These are phyloP conservation scores for Callyntrura guangdongensis DNA, from an alignment of 2,888 invertebrate genomes.

Conservation along the genomic window DNA sequence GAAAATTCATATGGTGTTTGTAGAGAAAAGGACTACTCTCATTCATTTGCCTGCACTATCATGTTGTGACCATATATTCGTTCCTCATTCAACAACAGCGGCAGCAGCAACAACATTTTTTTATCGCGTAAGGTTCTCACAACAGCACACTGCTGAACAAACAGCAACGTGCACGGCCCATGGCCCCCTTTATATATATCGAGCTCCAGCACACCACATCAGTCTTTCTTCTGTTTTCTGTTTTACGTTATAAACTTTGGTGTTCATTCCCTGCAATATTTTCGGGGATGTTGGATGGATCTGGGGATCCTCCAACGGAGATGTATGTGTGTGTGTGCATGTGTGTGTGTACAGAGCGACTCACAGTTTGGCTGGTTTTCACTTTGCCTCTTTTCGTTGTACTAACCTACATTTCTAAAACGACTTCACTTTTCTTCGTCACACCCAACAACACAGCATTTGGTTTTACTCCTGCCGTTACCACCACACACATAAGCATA, in stretches of 20 bases:
- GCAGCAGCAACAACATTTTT: conserved; percentile 29
- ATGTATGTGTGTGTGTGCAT: neutral
- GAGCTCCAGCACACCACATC: conserved; percentile 33
- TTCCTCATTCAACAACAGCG: conserved; percentile 17
- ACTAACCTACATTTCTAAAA: conserved; percentile 78
- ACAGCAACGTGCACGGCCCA: conserved; percentile 52
- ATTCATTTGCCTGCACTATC: conserved; percentile 8
- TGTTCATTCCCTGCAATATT: conserved; percentile 20
- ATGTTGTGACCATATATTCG: neutral
- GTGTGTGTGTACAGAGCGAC: neutral
- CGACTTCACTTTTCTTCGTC: conserved; percentile 74
- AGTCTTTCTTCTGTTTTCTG: neutral
- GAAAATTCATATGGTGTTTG: conserved; percentile 42
- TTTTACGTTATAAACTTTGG: conserved; percentile 5
- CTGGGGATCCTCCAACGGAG: neutral
- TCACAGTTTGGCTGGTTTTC: conserved; percentile 28
- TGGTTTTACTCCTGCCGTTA: conserved; percentile 49
- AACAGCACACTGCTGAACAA: neutral
- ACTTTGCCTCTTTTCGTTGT: conserved; percentile 59
- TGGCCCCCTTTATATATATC: conserved; percentile 49
- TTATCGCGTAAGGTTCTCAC: neutral
- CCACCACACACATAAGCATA: neutral
- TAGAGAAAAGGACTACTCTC: conserved; percentile 1
- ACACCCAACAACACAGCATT: conserved; percentile 75
- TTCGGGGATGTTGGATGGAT: neutral